Percentiles rank a stretch among this genome's conserved stretches.
phyloP scores from a whole-genome alignment of 1,140 invertebrate genomes.

The Sycobia sp. region DNA sequence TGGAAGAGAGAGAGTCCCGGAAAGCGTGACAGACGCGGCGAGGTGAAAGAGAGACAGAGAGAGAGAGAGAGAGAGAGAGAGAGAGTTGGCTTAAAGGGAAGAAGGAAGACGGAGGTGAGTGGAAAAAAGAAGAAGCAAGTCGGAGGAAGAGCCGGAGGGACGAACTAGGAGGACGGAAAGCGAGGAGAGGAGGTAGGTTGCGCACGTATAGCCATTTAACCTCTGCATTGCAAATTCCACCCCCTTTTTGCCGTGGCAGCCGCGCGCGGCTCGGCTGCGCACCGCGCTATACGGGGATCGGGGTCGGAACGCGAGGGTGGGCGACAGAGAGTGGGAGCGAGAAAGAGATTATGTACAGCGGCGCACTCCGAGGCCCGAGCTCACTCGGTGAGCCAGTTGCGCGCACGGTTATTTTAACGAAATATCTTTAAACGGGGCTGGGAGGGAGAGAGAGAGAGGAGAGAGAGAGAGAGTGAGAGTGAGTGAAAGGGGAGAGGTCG shows the following conservation, averaged over 20 bases:
- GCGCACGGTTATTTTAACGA: slow-evolving; percentile 62
- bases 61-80: no score
- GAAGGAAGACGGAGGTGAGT: neutral
- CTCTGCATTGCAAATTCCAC: slow-evolving; percentile 64
- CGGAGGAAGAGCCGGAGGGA: no score
- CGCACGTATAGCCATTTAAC: slow-evolving; percentile 57
- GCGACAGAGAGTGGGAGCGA: neutral
- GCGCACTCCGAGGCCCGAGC: no score
- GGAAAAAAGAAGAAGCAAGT: neutral
- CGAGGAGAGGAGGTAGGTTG: slow-evolving; percentile 12
- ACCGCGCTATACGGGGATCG: slow-evolving; percentile 33
- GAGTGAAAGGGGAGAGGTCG: neutral
- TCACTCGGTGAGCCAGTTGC: no score
- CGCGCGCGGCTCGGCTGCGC: slow-evolving; percentile 35
- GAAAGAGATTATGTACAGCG: no score
- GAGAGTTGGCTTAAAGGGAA: neutral
- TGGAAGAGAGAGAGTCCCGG: no score
- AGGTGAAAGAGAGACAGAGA: no score
- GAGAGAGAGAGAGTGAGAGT: slow-evolving; percentile 19
- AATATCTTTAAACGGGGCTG: slow-evolving; percentile 61
- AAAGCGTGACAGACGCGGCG: no score
- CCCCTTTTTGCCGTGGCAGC: slow-evolving; percentile 52
- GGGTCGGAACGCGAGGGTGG: no score
- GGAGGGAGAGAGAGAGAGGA: slow-evolving; percentile 34
- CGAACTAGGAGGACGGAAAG: no score